Conservation (phyloP, 2,113 vertebrate species). For the Apeltes quadracus region DNA sequence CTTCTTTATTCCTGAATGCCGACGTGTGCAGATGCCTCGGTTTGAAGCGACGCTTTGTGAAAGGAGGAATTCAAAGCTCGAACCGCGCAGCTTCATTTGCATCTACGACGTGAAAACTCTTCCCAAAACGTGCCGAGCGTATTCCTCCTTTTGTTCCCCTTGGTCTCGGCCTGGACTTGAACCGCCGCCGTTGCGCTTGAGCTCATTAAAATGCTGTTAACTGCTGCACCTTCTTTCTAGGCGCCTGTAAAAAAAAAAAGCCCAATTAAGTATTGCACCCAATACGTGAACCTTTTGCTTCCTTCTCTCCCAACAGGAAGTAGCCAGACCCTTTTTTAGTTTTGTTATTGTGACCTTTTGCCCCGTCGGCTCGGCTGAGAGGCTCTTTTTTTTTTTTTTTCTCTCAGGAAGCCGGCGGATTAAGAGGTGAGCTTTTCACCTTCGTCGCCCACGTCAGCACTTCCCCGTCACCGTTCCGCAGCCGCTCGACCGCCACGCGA, state of each 20-base stretch:
- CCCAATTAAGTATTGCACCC: too few relatives aligned
- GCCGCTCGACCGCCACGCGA: not conserved
- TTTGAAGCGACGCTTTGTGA: too few relatives aligned
- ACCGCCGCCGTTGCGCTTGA: not conserved
- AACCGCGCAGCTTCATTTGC: too few relatives aligned
- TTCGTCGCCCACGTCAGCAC: conserved; percentile 1
- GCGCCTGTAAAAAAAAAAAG: conserved; percentile 9
- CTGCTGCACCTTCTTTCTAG: not conserved
- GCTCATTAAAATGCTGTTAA: conserved; percentile 14
- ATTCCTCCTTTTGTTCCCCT: too few relatives aligned
- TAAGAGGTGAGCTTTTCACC: conserved; percentile 62
- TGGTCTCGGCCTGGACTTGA: too few relatives aligned
- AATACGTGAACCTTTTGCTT: not conserved
- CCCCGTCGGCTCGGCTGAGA: conserved; percentile 24
- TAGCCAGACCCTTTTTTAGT: not conserved
- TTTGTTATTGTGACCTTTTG: conserved; percentile 2
- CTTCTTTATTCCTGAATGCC: too few relatives aligned
- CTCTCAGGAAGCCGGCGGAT: conserved; percentile 52
- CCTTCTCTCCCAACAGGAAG: conserved; percentile 36
- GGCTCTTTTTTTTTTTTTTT: too few relatives aligned
- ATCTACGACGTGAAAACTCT: not conserved
- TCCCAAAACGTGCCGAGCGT: too few relatives aligned
- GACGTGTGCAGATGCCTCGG: too few relatives aligned
- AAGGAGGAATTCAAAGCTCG: not conserved
- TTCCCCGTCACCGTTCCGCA: not conserved